Conservation (phyloP, 2,888 invertebrate genomes). For the Temnothorax unifasciatus region DNA sequence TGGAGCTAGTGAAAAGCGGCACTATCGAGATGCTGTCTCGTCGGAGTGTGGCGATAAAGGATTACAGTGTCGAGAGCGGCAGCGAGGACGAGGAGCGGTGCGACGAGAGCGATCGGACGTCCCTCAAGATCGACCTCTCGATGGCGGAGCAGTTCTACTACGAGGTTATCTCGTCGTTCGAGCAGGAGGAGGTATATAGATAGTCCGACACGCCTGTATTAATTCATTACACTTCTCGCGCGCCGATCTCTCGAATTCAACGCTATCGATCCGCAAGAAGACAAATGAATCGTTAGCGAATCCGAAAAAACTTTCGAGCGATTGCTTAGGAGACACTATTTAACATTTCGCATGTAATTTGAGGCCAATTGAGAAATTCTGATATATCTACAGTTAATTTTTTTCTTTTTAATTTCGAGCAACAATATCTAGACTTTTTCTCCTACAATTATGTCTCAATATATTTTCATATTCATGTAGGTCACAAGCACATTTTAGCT, state of each 20-base stretch:
- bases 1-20: slow-evolving; percentile 84
- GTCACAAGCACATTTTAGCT: too few species aligned
- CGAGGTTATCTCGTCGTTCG: slow-evolving; percentile 85
- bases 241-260: slow-evolving; percentile 61
- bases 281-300: background rate
- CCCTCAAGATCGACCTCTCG: slow-evolving; percentile 84
- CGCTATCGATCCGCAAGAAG: background rate
- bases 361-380: background rate
- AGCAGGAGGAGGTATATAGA: slow-evolving; percentile 84
- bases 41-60: slow-evolving; percentile 82
- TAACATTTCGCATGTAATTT: background rate
- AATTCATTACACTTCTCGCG: slow-evolving; percentile 64
- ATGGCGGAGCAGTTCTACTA: slow-evolving; percentile 85
- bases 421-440: background rate
- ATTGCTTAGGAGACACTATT: background rate
- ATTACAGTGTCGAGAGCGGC: slow-evolving; percentile 79
- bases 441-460: background rate
- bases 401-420: background rate
- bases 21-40: slow-evolving; percentile 84
- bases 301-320: background rate
- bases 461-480: background rate
- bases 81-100: slow-evolving; percentile 69
- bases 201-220: slow-evolving; percentile 67
- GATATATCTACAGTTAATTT: background rate
- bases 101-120: slow-evolving; percentile 79